Conservation (phyloP, 2,888 invertebrate species). For the Tetropium fuscum region DNA sequence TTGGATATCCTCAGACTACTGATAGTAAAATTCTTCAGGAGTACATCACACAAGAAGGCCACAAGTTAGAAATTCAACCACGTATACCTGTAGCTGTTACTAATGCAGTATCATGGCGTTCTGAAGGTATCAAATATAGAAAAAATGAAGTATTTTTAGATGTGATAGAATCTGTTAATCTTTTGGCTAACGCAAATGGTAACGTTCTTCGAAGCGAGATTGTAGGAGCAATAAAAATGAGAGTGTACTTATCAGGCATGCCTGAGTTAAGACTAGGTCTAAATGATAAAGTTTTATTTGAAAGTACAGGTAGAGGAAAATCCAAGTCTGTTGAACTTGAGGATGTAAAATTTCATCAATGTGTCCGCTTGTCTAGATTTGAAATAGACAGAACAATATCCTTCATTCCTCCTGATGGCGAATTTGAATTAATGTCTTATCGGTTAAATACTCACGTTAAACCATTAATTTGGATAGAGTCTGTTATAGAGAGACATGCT, state of each 20-base stretch:
- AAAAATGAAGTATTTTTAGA: conserved; percentile 99
- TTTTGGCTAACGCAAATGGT: conserved; percentile 95
- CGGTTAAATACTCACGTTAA: conserved; percentile 95
- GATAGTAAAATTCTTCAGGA: conserved; percentile 98
- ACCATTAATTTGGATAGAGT: conserved; percentile 98
- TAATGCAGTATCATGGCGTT: conserved; percentile 99
- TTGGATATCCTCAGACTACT: conserved; percentile 98
- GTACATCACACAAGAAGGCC: conserved; percentile 98
- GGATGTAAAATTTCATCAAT: conserved; percentile 99
- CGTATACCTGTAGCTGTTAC: conserved; percentile 98
- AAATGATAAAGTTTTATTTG: conserved; percentile 98
- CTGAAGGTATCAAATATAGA: conserved; percentile 97
- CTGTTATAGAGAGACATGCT: conserved; percentile 96
- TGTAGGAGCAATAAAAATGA: conserved; percentile 98
- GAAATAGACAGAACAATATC: conserved; percentile 99
- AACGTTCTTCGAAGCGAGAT: conserved; percentile 98
- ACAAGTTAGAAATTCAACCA: conserved; percentile 96
- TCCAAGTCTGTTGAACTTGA: conserved; percentile 98
- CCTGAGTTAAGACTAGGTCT: conserved; percentile 95
- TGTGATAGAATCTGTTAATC: conserved; percentile 98
- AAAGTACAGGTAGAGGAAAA: conserved; percentile 96
- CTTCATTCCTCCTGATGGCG: conserved; percentile 99
- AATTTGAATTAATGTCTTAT: conserved; percentile 99
- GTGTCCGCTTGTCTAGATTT: conserved; percentile 95
- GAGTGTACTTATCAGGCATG: conserved; percentile 98